phyloP scores from a whole-genome alignment of 2,888 invertebrate species.

The Phoronis australis region DNA sequence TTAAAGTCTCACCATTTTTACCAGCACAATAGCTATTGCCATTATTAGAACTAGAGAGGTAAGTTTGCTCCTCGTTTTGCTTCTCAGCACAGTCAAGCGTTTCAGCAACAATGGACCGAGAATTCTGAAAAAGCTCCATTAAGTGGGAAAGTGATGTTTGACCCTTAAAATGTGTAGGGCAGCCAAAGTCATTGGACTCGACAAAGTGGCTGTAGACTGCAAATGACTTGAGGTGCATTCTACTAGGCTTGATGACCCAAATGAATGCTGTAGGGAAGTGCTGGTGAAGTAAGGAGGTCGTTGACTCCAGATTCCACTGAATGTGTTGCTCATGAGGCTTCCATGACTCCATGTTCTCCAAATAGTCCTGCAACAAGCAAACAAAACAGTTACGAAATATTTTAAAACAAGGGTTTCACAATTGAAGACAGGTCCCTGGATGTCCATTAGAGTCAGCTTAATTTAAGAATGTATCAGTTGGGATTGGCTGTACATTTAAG shows the following conservation, averaged over 20 bases:
- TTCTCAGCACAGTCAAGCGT: too few relatives aligned
- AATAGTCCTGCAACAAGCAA: slow-evolving; percentile 65
- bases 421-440: too few relatives aligned
- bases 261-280: slow-evolving; percentile 62
- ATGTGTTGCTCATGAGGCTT: slow-evolving; percentile 70
- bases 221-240: slow-evolving; percentile 77
- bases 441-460: too few relatives aligned
- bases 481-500: too few relatives aligned
- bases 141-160: too few relatives aligned
- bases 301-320: slow-evolving; percentile 77
- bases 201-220: slow-evolving; percentile 88
- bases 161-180: slow-evolving; percentile 71
- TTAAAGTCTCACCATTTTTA: background rate
- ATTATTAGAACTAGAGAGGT: too few relatives aligned
- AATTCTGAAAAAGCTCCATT: slow-evolving; percentile 54
- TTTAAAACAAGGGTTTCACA: too few relatives aligned
- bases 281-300: slow-evolving; percentile 64
- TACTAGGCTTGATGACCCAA: slow-evolving; percentile 53
- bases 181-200: slow-evolving; percentile 68
- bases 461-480: too few relatives aligned
- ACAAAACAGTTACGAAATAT: background rate
- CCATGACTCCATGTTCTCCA: slow-evolving; percentile 74
- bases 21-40: too few relatives aligned
- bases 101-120: background rate
- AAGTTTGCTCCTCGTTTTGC: too few relatives aligned